Percentiles rank a stretch among this genome's conserved stretches.
phyloP scores from a whole-genome alignment of 35 echinoderm and acorn worm genomes.

The Heliocidaris tuberculata region DNA sequence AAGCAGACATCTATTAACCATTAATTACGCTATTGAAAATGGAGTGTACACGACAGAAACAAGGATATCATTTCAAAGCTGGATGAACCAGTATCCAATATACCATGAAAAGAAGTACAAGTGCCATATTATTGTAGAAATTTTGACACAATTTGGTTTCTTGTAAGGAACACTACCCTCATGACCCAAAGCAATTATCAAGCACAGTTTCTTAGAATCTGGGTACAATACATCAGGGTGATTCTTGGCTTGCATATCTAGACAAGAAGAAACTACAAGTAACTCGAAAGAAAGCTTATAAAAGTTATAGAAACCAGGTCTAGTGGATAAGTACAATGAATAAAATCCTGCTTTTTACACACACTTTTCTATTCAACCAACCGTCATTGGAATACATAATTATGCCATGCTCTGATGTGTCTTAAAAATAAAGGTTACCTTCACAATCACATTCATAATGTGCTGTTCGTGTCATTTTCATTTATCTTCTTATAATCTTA shows the following conservation, averaged over 20 bases:
- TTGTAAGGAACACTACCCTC: background rate
- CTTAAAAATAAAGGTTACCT: background rate
- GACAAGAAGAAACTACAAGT: background rate
- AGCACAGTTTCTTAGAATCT: too few relatives aligned
- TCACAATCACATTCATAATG: background rate
- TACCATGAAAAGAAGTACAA: too few relatives aligned
- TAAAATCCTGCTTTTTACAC: background rate
- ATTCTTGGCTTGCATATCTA: background rate
- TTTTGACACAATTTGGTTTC: background rate
- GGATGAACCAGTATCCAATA: too few relatives aligned
- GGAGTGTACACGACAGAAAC: too few relatives aligned
- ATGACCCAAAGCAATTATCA: background rate
- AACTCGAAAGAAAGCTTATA: background rate
- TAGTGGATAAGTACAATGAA: background rate
- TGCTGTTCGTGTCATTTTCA: background rate
- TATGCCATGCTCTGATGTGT: background rate
- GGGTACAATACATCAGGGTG: background rate
- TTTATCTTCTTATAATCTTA: background rate
- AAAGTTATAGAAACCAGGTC: background rate
- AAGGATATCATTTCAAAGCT: too few relatives aligned
- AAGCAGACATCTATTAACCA: too few relatives aligned
- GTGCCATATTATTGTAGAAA: too few relatives aligned
- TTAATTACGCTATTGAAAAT: too few relatives aligned
- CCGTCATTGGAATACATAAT: background rate
- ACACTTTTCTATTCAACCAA: background rate